phyloP scores from a whole-genome alignment of 1,140 invertebrate species.

The Zaprionus nigranus region DNA sequence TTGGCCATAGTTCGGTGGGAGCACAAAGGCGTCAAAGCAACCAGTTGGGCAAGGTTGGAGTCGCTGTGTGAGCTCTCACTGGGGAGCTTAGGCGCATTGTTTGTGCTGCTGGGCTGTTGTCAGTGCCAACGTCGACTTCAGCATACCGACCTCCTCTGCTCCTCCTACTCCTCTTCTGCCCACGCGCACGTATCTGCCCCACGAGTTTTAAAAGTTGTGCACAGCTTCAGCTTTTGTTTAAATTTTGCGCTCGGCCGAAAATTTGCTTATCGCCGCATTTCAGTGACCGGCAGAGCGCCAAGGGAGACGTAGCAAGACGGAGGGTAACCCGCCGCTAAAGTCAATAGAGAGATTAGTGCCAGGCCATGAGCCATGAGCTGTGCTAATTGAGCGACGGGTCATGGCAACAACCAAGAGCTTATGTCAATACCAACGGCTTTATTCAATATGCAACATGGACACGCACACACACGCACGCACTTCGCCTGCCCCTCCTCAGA shows the following conservation, averaged over 20 bases:
- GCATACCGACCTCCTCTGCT: not conserved
- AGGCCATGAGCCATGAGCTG: slow-evolving; percentile 51
- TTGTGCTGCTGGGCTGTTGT: slow-evolving; percentile 59
- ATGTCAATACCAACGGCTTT: slow-evolving; percentile 68
- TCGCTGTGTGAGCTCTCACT: slow-evolving; percentile 21
- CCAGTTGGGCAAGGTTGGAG: slow-evolving; percentile 8
- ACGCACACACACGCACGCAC: not conserved
- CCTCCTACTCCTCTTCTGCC: slow-evolving; percentile 1
- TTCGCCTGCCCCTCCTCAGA: slow-evolving; percentile 26
- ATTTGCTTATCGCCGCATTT: slow-evolving; percentile 78
- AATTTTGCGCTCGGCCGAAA: slow-evolving; percentile 73
- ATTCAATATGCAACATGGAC: slow-evolving; percentile 47
- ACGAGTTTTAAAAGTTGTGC: slow-evolving; percentile 68
- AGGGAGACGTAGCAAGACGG: not conserved
- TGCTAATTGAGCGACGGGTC: slow-evolving; percentile 78
- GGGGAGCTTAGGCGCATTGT: slow-evolving; percentile 69
- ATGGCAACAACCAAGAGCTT: slow-evolving; percentile 76
- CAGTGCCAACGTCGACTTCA: slow-evolving; percentile 55
- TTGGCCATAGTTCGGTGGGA: slow-evolving; percentile 67
- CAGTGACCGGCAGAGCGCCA: slow-evolving; percentile 48
- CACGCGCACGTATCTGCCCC: slow-evolving; percentile 48
- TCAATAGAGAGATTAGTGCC: slow-evolving; percentile 79
- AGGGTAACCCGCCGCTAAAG: slow-evolving; percentile 32
- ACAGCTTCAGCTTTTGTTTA: slow-evolving; percentile 65
- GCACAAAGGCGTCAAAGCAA: slow-evolving; percentile 71